A percentile compares a stretch with the other conserved stretches of the same genome.
These are phyloP conservation scores for Pogoniulus pusillus DNA, from an alignment of 2,797 vertebrate species.

Conservation along the genomic window DNA sequence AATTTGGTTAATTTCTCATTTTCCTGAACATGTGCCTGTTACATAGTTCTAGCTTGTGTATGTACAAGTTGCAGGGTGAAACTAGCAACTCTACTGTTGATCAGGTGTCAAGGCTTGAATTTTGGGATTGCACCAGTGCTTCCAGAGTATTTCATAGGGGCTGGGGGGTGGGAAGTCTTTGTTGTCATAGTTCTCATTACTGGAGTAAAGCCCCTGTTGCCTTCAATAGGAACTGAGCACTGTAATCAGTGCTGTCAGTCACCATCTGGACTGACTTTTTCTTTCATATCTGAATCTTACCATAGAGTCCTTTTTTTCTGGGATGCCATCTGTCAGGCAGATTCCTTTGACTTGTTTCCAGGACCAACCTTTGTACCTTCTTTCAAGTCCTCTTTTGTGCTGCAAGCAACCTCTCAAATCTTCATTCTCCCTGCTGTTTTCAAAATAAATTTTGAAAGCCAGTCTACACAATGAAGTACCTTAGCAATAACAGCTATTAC, in stretches of 20 bases:
- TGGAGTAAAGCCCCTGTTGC: background rate
- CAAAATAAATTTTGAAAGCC: slow-evolving; percentile 4
- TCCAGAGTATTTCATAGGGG: background rate
- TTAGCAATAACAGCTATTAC: background rate
- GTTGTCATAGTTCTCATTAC: background rate
- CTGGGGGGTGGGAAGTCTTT: background rate
- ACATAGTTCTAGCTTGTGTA: background rate
- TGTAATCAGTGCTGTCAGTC: slow-evolving; percentile 57
- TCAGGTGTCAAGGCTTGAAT: background rate
- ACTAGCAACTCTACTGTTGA: background rate
- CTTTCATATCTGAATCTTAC: background rate
- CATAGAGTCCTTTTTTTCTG: slow-evolving; percentile 20
- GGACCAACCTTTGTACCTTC: slow-evolving; percentile 34
- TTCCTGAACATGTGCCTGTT: background rate
- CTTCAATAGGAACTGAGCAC: slow-evolving; percentile 13
- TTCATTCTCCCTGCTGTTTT: slow-evolving; percentile 13
- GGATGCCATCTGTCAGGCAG: slow-evolving; percentile 47
- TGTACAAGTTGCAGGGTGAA: background rate
- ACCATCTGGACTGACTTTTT: slow-evolving; percentile 42
- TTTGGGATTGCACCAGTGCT: background rate
- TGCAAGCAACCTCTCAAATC: slow-evolving; percentile 1
- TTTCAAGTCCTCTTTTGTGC: slow-evolving; percentile 30
- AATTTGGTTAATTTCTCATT: background rate
- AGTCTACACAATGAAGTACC: background rate
- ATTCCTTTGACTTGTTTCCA: slow-evolving; percentile 53